These are phyloP conservation scores for Geotrupes spiniger DNA, from an alignment of 2,888 invertebrate genomes.

Conservation along the genomic window DNA sequence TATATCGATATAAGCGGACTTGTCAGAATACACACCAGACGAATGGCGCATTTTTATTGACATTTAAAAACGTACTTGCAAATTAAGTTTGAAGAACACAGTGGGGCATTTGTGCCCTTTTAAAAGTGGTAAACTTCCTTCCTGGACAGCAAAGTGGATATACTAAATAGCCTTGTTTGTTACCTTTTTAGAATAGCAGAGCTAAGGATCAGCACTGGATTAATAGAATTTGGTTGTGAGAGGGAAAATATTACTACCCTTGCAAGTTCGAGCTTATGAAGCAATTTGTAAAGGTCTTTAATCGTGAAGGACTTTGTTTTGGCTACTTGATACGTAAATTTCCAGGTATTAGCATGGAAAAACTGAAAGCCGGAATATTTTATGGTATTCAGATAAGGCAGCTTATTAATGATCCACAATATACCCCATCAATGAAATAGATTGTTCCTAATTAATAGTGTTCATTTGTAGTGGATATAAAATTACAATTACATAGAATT, in stretches of 20 bases:
- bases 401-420: too few relatives aligned
- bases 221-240: conserved; percentile 21
- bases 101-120: conserved; percentile 53
- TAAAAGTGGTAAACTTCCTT: conserved; percentile 34
- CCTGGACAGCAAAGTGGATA: not conserved
- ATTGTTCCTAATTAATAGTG: not conserved
- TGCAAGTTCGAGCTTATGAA: conserved; percentile 27
- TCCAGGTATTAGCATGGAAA: conserved; percentile 11
- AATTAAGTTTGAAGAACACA: conserved; percentile 44
- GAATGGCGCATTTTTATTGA: not conserved
- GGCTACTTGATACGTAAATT: conserved; percentile 4
- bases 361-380: conserved; percentile 20
- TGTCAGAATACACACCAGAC: conserved; percentile 1
- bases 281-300: conserved; percentile 24
- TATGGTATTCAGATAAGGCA: conserved; percentile 14
- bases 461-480: conserved; percentile 6
- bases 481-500: conserved; percentile 19
- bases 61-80: not conserved
- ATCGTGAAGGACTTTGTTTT: conserved; percentile 16
- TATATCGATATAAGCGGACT: too few relatives aligned
- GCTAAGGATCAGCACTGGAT: conserved; percentile 6
- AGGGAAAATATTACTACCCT: too few relatives aligned
- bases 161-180: not conserved
- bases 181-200: not conserved
- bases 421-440: conserved; percentile 4